These are phyloP conservation scores for Hippocampus comes DNA, from an alignment of 2,113 vertebrate species.

Conservation along the genomic window DNA sequence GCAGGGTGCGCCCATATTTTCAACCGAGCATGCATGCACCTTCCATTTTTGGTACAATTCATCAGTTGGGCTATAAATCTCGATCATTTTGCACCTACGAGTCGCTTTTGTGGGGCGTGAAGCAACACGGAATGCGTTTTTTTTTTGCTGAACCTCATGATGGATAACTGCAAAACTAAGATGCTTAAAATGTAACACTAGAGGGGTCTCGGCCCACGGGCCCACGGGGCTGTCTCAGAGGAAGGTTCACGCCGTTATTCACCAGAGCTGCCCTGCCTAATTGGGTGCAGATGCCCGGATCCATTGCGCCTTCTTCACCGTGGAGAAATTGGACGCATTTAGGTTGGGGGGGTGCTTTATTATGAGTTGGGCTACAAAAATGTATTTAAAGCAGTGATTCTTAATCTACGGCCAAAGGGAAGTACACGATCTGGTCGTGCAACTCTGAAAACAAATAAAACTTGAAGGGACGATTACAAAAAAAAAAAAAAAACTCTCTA, in stretches of 20 bases:
- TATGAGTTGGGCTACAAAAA: constrained; percentile 58
- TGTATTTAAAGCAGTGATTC: not conserved
- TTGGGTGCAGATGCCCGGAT: constrained; percentile 77
- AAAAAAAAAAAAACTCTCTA: not conserved
- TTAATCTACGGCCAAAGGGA: not conserved
- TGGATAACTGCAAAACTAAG: constrained; percentile 70
- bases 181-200: constrained; percentile 76
- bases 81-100: not conserved
- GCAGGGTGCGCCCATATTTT: not conserved
- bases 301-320: constrained; percentile 63
- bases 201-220: constrained; percentile 70
- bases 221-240: constrained; percentile 69
- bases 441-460: not conserved
- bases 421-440: not conserved
- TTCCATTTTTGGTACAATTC: not conserved
- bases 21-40: not conserved
- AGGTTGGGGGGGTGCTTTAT: constrained; percentile 53
- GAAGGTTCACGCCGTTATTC: constrained; percentile 73
- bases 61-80: not conserved
- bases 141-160: constrained; percentile 50
- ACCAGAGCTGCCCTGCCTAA: constrained; percentile 72
- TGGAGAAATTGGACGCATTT: constrained; percentile 74
- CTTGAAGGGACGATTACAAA: too few species aligned
- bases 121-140: constrained; percentile 16
- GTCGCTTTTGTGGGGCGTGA: not conserved